These are phyloP conservation scores for Microcebus lehilahytsara DNA, from an alignment of 2,113 vertebrate species.

Conservation along the genomic window DNA sequence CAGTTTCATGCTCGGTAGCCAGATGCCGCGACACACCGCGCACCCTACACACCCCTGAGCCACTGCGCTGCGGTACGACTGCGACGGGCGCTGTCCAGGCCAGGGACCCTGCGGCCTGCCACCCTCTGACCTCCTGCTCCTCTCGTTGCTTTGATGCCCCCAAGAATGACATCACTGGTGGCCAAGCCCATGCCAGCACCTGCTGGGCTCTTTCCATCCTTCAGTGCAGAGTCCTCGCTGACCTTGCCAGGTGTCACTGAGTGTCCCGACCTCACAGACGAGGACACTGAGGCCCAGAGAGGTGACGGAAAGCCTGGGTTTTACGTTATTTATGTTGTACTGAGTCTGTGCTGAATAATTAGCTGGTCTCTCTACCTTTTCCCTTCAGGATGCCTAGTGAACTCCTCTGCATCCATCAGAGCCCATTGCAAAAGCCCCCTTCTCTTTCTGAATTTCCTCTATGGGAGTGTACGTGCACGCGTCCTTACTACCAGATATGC, in stretches of 20 bases:
- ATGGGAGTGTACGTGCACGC: no score
- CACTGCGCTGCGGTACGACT: not conserved
- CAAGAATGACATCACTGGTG: not conserved
- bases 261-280: not conserved
- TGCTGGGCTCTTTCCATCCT: not conserved
- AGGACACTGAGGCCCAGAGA: not conserved
- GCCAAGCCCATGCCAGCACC: no score
- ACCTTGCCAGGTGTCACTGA: not conserved
- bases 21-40: not conserved
- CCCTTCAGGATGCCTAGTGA: not conserved
- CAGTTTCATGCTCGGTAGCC: not conserved
- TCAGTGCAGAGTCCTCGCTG: not conserved
- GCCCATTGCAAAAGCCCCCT: not conserved
- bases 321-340: not conserved
- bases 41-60: rapidly evolving
- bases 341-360: not conserved
- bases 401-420: not conserved
- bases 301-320: not conserved
- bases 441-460: not conserved
- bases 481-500: not conserved
- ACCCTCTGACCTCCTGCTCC: not conserved
- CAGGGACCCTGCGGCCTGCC: not conserved
- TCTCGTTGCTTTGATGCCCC: not conserved
- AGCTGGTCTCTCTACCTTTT: no score
- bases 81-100: not conserved